A percentile compares a stretch with the other conserved stretches of the same genome.
These are phyloP conservation scores for Lithophane leautieri DNA, from an alignment of 2,888 invertebrate species.

Conservation along the genomic window DNA sequence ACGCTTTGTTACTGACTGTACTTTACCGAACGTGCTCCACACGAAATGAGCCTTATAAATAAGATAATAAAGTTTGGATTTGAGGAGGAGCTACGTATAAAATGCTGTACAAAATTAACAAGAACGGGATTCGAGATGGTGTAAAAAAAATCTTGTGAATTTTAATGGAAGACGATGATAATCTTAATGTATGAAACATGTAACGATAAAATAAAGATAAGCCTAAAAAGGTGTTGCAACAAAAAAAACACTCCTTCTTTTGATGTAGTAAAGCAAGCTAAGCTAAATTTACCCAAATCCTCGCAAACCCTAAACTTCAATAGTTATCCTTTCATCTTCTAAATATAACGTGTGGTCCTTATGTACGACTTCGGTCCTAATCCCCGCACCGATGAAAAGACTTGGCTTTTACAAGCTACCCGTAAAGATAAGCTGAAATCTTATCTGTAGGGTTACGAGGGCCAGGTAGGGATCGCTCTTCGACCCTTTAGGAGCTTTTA, in stretches of 20 bases:
- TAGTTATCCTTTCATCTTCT: constrained; percentile 41
- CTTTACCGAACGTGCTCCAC: constrained; percentile 51
- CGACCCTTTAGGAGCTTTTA: constrained; percentile 61
- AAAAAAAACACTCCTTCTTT: not conserved
- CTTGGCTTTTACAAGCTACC: constrained; percentile 57
- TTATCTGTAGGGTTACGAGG: constrained; percentile 58
- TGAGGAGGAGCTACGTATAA: constrained; percentile 1
- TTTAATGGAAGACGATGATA: constrained; percentile 21
- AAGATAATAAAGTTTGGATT: constrained; percentile 30
- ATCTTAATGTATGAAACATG: not conserved
- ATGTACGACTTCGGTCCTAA: constrained; percentile 47
- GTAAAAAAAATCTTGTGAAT: constrained; percentile 50
- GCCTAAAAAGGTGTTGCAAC: not conserved
- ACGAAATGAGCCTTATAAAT: constrained; percentile 59
- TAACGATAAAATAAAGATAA: not conserved
- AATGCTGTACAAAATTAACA: constrained; percentile 55
- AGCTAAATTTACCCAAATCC: not conserved
- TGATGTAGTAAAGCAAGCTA: not conserved
- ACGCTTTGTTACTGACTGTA: constrained; percentile 67
- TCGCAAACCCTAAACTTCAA: constrained; percentile 18
- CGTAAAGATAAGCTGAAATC: constrained; percentile 64
- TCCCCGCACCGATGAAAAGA: constrained; percentile 52
- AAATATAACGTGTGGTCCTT: constrained; percentile 38
- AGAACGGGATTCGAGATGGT: constrained; percentile 44
- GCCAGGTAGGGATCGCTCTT: constrained; percentile 57